phyloP scores from a whole-genome alignment of 2,888 invertebrate genomes.

The Dioctria rufipes region DNA sequence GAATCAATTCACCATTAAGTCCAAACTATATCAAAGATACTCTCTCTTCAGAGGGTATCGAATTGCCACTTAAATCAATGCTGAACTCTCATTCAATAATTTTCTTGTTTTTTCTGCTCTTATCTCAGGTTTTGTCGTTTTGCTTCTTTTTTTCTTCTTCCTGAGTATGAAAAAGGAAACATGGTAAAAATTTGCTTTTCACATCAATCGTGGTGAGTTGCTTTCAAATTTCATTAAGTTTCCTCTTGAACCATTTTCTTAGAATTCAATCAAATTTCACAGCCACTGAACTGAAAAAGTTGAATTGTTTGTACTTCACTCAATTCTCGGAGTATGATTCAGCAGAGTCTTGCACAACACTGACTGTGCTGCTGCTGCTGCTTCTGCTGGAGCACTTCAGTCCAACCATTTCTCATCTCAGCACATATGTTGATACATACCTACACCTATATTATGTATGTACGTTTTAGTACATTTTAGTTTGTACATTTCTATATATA shows the following conservation, averaged over 20 bases:
- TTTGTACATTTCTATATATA: not conserved
- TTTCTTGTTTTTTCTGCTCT: not conserved
- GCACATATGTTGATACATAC: not conserved
- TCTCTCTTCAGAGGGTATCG: not conserved
- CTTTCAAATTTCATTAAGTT: slow-evolving; percentile 15
- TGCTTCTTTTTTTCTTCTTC: too few species aligned
- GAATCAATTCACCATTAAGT: too few species aligned
- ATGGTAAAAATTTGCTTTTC: slow-evolving; percentile 17
- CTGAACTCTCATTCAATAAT: not conserved
- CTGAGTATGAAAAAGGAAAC: not conserved
- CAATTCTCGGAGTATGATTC: slow-evolving; percentile 19
- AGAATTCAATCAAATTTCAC: slow-evolving; percentile 33
- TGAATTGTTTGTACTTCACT: slow-evolving; percentile 41
- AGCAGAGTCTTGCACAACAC: slow-evolving; percentile 6
- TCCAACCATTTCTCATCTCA: not conserved
- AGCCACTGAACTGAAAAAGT: slow-evolving; percentile 37
- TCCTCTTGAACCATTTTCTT: slow-evolving; percentile 15
- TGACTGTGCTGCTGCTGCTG: not conserved
- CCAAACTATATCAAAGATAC: too few species aligned
- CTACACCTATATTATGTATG: not conserved
- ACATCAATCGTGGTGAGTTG: slow-evolving; percentile 11
- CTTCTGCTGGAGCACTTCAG: not conserved
- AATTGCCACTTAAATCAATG: not conserved
- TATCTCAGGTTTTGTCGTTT: not conserved
- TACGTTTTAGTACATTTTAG: not conserved